A percentile compares a stretch with the other conserved stretches of the same genome.
phyloP scores from a whole-genome alignment of 2,797 vertebrate genomes.

The Hyperoplus lanceolatus region DNA sequence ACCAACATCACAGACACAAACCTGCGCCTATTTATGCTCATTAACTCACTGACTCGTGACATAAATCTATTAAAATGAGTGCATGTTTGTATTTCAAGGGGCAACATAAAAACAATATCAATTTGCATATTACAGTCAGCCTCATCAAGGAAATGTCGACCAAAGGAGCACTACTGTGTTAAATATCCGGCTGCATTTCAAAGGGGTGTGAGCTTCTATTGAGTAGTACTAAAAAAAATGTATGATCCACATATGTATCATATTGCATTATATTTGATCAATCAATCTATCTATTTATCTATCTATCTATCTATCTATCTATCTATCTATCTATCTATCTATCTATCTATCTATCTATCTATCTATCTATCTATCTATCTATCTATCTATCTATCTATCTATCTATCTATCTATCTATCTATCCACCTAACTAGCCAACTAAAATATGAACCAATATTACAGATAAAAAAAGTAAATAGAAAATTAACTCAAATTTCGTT shows the following conservation, averaged over 20 bases:
- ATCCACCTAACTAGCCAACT: not conserved
- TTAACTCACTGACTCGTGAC: conserved; percentile 44
- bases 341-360: too few species aligned
- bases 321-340: too few species aligned
- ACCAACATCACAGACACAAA: conserved; percentile 23
- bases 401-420: too few species aligned
- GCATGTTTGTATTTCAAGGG: conserved; percentile 13
- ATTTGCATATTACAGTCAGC: conserved; percentile 6
- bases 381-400: too few species aligned
- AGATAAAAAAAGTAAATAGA: too few species aligned
- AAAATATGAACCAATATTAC: not conserved
- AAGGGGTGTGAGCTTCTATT: conserved; percentile 11
- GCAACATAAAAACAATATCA: conserved; percentile 14
- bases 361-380: too few species aligned
- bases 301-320: too few species aligned
- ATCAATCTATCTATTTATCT: too few species aligned
- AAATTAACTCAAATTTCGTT: not conserved
- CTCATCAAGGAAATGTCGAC: conserved; percentile 9
- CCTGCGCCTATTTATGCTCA: conserved; percentile 31
- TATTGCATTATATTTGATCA: too few species aligned
- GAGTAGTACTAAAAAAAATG: too few species aligned
- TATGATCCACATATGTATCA: too few species aligned
- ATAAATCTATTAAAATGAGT: conserved; percentile 23
- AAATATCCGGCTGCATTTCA: conserved; percentile 2
- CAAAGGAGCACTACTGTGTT: not conserved